phyloP scores from a whole-genome alignment of 2,888 invertebrate genomes.

The Eupithecia subfuscata region DNA sequence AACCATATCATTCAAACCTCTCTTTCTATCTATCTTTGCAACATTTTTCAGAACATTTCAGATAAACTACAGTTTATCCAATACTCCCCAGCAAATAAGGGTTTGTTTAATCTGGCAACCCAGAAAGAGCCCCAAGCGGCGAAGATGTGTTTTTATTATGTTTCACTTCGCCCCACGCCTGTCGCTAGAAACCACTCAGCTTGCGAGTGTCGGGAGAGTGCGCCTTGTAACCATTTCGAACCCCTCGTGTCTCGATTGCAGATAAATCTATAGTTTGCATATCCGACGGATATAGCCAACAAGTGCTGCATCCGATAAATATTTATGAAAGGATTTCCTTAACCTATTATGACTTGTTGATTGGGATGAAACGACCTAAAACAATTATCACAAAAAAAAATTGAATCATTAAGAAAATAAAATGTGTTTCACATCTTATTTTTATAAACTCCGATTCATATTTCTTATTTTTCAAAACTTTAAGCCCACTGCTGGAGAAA shows the following conservation, averaged over 20 bases:
- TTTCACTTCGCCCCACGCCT: constrained; percentile 63
- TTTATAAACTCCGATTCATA: background rate
- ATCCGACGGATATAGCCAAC: constrained; percentile 44
- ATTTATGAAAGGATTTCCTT: constrained; percentile 52
- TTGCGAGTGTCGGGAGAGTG: constrained; percentile 48
- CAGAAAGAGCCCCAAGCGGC: constrained; percentile 53
- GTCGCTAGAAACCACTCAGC: constrained; percentile 63
- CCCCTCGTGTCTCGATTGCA: constrained; percentile 47
- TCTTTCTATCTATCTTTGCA: no score
- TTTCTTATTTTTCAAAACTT: background rate
- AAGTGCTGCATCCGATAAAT: constrained; percentile 47
- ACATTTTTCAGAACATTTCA: background rate
- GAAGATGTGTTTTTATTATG: constrained; percentile 69
- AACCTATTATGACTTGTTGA: constrained; percentile 36
- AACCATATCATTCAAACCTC: no score
- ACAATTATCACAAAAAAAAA: background rate
- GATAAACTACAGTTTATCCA: constrained; percentile 1
- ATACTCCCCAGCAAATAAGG: constrained; percentile 10
- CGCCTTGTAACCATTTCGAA: constrained; percentile 50
- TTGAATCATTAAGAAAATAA: no score
- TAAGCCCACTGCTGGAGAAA: background rate
- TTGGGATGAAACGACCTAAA: constrained; percentile 18
- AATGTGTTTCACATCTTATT: background rate
- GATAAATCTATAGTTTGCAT: constrained; percentile 57
- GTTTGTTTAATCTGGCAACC: constrained; percentile 32